These are phyloP conservation scores for Ormyrus rosae DNA, from an alignment of 2,888 invertebrate genomes.

Conservation along the genomic window DNA sequence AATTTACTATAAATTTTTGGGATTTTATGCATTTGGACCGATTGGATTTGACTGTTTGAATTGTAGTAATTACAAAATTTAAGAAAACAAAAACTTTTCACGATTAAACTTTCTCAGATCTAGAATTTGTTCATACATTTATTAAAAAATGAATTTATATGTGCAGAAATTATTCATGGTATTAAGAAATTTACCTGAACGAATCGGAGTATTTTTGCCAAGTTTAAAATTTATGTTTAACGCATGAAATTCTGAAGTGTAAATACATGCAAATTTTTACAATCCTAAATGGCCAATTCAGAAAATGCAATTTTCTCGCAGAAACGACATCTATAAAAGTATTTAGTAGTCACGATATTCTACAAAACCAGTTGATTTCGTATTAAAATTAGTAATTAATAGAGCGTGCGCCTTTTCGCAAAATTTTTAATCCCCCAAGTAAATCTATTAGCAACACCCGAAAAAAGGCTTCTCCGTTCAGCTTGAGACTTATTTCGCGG, in stretches of 20 bases:
- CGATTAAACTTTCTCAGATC: not conserved
- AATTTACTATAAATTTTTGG: too few species aligned
- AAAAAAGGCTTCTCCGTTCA: constrained; percentile 16
- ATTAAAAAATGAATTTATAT: too few species aligned
- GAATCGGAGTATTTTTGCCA: too few species aligned
- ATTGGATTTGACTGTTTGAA: not conserved
- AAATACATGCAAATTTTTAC: not conserved
- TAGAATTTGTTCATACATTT: too few species aligned
- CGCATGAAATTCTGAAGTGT: too few species aligned
- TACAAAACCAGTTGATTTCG: not conserved
- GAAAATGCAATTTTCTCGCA: not conserved
- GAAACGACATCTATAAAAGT: not conserved
- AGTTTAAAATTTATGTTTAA: too few species aligned
- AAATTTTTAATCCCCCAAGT: not conserved
- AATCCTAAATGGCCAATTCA: not conserved
- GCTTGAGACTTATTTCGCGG: constrained; percentile 7
- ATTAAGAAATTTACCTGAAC: too few species aligned
- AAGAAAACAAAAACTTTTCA: not conserved
- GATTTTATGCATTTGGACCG: not conserved
- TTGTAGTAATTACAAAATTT: not conserved
- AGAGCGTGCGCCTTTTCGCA: not conserved
- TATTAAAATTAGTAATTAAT: constrained; percentile 19
- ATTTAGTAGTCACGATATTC: constrained; percentile 19
- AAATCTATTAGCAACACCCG: not conserved
- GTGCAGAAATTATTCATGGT: too few species aligned